Conservation (phyloP, 1,140 invertebrate genomes). For the Drosophila dunni region DNA sequence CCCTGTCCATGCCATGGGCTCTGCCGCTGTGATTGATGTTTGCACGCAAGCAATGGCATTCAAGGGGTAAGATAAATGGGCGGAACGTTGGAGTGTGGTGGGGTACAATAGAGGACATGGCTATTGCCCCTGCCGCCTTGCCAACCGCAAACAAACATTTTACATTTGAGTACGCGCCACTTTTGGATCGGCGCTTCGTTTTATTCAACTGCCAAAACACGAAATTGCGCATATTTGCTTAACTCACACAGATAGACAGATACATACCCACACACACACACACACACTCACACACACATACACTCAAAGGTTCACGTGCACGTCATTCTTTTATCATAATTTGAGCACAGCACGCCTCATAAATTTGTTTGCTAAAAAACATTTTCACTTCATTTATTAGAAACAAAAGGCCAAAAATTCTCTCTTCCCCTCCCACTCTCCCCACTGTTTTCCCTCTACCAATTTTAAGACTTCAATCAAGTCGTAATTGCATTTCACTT, state of each 20-base stretch:
- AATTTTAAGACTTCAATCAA: neutral
- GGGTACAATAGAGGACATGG: neutral
- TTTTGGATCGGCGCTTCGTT: slow-evolving; percentile 68
- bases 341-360: slow-evolving; percentile 70
- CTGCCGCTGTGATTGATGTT: slow-evolving; percentile 71
- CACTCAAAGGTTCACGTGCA: slow-evolving; percentile 12
- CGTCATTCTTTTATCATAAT: slow-evolving; percentile 80
- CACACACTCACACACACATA: neutral
- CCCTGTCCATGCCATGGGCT: neutral
- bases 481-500: slow-evolving; percentile 24
- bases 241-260: slow-evolving; percentile 19
- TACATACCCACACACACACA: slow-evolving; percentile 2
- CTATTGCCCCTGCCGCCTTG: slow-evolving; percentile 4
- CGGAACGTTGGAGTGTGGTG: neutral
- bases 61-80: slow-evolving; percentile 8
- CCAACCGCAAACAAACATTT: slow-evolving; percentile 78
- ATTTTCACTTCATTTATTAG: slow-evolving; percentile 83
- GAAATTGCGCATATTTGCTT: slow-evolving; percentile 81
- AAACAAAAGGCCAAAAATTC: slow-evolving; percentile 33
- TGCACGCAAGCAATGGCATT: slow-evolving; percentile 50
- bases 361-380: slow-evolving; percentile 78
- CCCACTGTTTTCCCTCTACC: too few species aligned
- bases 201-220: slow-evolving; percentile 73
- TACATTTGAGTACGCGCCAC: slow-evolving; percentile 79
- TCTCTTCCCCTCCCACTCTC: neutral